A percentile compares a stretch with the other conserved stretches of the same genome.
phyloP scores from a whole-genome alignment of 2,888 invertebrate genomes.

The Xanthia togata region DNA sequence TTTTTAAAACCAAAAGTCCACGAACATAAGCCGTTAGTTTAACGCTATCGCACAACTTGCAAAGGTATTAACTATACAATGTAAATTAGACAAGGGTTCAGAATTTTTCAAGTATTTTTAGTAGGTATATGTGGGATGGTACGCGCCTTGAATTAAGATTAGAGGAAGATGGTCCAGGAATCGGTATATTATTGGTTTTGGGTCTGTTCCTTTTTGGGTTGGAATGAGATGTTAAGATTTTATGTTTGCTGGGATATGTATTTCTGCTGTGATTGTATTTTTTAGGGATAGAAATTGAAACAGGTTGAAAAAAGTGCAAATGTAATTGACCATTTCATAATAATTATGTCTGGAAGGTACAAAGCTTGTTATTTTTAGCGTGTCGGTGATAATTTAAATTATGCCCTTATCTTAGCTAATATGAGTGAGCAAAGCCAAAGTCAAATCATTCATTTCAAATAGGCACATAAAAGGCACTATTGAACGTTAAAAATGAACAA shows the following conservation, averaged over 20 bases:
- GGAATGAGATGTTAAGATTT: not conserved
- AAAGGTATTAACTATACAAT: conserved; percentile 74
- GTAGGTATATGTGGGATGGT: conserved; percentile 28
- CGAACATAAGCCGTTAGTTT: conserved; percentile 73
- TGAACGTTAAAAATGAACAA: too few relatives aligned
- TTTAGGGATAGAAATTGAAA: too few relatives aligned
- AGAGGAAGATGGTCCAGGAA: not conserved
- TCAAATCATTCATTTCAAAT: too few relatives aligned
- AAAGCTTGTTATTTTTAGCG: not conserved
- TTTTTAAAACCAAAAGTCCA: conserved; percentile 70
- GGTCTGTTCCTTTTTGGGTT: not conserved
- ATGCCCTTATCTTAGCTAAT: not conserved
- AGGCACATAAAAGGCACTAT: too few relatives aligned
- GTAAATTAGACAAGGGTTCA: conserved; percentile 73
- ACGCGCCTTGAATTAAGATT: conserved; percentile 13
- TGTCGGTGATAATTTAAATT: not conserved
- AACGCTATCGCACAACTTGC: conserved; percentile 72
- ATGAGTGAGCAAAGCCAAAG: too few relatives aligned
- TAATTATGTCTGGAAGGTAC: too few relatives aligned
- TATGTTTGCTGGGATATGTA: not conserved
- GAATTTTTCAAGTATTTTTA: conserved; percentile 55
- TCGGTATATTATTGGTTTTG: not conserved
- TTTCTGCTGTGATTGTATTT: not conserved
- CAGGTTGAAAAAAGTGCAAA: too few relatives aligned
- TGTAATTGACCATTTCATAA: too few relatives aligned